These are phyloP conservation scores for Rapana venosa DNA, from an alignment of 2,888 invertebrate species.

Conservation along the genomic window DNA sequence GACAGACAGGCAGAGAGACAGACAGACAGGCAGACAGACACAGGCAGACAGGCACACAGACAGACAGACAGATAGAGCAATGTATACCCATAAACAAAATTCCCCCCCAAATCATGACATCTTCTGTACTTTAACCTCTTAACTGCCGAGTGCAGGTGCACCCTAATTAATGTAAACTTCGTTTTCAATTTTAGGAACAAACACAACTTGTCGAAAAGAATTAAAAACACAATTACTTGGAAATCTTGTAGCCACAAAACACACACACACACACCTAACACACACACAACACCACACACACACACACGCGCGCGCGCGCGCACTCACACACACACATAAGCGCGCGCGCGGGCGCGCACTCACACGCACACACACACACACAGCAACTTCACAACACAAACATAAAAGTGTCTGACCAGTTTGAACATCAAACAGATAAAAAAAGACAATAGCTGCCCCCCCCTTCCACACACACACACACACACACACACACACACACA, in stretches of 20 bases:
- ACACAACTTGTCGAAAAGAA: not conserved
- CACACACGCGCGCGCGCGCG: not conserved
- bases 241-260: not conserved
- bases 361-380: slow-evolving; percentile 13
- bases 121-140: no score
- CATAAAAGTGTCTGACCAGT: no score
- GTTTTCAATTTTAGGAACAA: not conserved
- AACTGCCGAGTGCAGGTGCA: no score
- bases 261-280: not conserved
- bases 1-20: not conserved
- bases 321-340: not conserved
- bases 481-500: not conserved
- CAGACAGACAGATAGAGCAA: no score
- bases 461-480: not conserved
- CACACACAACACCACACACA: not conserved
- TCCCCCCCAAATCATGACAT: no score
- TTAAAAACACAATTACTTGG: not conserved
- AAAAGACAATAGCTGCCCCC: no score
- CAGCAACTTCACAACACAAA: not conserved
- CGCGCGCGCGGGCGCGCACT: not conserved
- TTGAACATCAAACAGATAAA: no score
- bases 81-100: no score
- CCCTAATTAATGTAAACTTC: not conserved
- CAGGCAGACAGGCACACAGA: no score
- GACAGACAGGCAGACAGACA: not conserved